Evolutionary conservation across 2,888 invertebrate species (phyloP), one percentile per base, ranked within the genome.

Genomic region (Mesopsocus fuscifrons): DNA sequence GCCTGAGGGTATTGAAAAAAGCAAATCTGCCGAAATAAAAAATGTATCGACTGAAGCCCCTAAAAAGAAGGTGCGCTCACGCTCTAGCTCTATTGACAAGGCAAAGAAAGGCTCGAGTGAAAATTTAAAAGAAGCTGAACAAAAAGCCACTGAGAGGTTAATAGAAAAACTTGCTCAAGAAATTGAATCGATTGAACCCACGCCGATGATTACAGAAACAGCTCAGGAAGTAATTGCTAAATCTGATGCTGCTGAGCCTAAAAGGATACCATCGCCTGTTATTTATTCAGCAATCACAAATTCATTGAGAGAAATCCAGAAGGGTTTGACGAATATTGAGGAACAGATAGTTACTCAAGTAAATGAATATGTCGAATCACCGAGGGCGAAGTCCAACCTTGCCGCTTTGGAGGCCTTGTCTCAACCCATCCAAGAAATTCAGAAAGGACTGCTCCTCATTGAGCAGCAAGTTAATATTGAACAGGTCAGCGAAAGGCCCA

Each of bases 281-380:
- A 21, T 38, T 5, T 38, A 20, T 9, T 18, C 38, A 4, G 20
- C 38, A 9, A 20, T 38, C 33, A 56, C 60, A 0, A 61, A 62
- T 45, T 62, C 77, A 0, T 59, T 76, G 9, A 67, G 69, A 44
- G 71, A 71, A 58, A 69, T 72, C 42, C 68, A 69, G 56, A 62
- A 59, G 43, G 67, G 68, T 17, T 52, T 74, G 34, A 64, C 63
- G 44, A 54, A 60, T 46, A 49, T 68, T 44, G 63, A 64, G 8
- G 62, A 65, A 46, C 62, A 65, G 44, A 56, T 66, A 23, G 73
- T 77, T 55, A 72, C 76, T 6, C 68, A 71, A 40, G 60, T 72
- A 47, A 11, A 9, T 26, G 26, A 26, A 6, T 26, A 26, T 11
- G 11, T 26, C 1, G 74, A 77, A 69, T 70, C 76, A 52, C 71